Evolutionary conservation across 1,140 invertebrate genomes (phyloP).

Genomic region (Rhynchophorus ferrugineus): DNA sequence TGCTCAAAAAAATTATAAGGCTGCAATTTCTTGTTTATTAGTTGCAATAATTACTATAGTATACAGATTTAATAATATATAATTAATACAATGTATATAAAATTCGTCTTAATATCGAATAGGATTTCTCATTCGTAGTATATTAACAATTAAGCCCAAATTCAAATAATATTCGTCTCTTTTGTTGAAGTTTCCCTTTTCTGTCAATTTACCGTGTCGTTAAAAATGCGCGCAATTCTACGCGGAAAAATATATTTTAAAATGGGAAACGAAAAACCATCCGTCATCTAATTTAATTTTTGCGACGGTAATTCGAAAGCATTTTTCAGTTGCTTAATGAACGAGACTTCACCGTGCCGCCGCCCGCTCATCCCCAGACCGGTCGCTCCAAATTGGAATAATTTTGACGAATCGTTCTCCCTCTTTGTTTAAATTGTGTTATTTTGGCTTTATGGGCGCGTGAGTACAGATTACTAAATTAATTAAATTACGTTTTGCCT

Average conservation of each 20-base stretch:
- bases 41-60: too few species aligned
- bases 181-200: too few species aligned
- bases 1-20: too few species aligned
- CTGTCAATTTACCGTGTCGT: too few species aligned
- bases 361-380: neutral
- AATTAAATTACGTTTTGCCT: constrained; percentile 2
- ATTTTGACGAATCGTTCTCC: constrained; percentile 9
- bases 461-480: neutral
- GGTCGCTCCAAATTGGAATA: constrained; percentile 11
- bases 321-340: constrained; percentile 6
- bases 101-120: too few species aligned
- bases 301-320: constrained; percentile 1
- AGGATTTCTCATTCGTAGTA: too few species aligned
- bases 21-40: too few species aligned
- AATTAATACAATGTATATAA: too few species aligned
- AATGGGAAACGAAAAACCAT: neutral
- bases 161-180: too few species aligned
- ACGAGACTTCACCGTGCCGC: neutral
- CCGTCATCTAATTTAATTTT: constrained; percentile 1
- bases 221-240: too few species aligned
- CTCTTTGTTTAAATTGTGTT: constrained; percentile 2
- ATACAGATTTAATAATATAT: too few species aligned
- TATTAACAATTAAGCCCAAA: too few species aligned
- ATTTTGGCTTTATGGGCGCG: neutral
- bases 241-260: neutral